Conservation (phyloP, 64 coral and sea anemone species). For the Astreopora myriophthalma region DNA sequence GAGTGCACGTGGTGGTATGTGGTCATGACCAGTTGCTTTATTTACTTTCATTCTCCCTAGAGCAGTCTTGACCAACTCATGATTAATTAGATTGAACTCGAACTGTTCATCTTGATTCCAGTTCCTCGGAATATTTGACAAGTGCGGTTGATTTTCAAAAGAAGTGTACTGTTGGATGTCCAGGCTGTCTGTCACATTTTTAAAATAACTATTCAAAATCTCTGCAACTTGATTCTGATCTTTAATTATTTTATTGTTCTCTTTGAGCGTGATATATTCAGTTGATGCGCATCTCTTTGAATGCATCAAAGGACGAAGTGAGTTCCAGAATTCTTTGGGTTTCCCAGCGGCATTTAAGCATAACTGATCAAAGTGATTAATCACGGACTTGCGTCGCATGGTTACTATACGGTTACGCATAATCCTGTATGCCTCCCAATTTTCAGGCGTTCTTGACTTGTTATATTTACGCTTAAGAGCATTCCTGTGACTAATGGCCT, state of each 20-base stretch:
- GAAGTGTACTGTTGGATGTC: neutral
- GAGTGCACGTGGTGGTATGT: neutral
- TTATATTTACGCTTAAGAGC: no score
- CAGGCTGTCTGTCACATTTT: neutral
- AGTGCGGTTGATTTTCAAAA: neutral
- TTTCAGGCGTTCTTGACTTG: conserved; percentile 20
- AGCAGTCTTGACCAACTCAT: neutral
- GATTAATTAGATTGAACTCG: no score
- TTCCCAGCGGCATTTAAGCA: conserved; percentile 34
- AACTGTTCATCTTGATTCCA: no score
- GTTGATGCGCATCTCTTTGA: neutral
- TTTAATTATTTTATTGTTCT: no score
- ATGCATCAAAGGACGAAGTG: conserved; percentile 9
- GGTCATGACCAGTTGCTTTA: neutral
- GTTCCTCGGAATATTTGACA: neutral
- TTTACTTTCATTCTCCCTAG: conserved; percentile 18
- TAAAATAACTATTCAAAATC: neutral
- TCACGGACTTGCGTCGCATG: conserved; percentile 50
- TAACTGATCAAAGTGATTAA: conserved; percentile 37
- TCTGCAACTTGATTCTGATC: neutral
- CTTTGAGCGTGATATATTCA: neutral
- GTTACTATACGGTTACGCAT: conserved; percentile 48
- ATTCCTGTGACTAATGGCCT: no score
- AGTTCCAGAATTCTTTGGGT: conserved; percentile 42
- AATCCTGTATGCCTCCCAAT: conserved; percentile 51